Base-by-base conservation (phyloP, 2,888 invertebrate species). In the Acleris emargana region DNA sequence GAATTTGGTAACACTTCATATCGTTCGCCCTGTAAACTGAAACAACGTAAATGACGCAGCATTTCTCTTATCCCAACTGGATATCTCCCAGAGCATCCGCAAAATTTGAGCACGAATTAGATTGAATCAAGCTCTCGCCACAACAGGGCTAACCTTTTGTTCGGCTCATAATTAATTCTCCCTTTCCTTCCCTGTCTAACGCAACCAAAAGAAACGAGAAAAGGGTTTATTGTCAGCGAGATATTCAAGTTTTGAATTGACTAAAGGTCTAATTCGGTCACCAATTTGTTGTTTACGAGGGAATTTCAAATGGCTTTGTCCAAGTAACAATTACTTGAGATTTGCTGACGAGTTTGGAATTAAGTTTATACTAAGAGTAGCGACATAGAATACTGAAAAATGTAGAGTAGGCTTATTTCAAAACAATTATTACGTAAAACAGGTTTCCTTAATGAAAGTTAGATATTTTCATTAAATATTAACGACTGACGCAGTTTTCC, bases 71-170 rank as follows among this genome's bases (percentile, higher is more conserved):
- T 57, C 54, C 49, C 32, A 42, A 9, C 49, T 50, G 54, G 52
- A 63, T 64, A 64, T 54, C 59, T 38, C 43, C 28, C 17, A 20
- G 13, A 54, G 38, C 52, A 47, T 16, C 6, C 57, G 59, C 43
- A 22, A 54, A 59, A 64, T 64, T 60, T 55, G 64, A 64, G 55
- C 49, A 64, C 50, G 64, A 55, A 60, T 43, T 25, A 43, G 64
- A 64, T 64, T 54, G 54, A 64, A 64, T 59, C 64, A 64, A 59
- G 54, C 42, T 11, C 53, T 57, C n/a, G 50, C 57, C 64, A 28
- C 59, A 49, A 51, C 16, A 42, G 62, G 42, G 53, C 51, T 58
- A 63, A 52, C 52, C 61, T 49, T 59, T 64, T 64, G 64, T 59
- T 50, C 42, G 42, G 54, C 54, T 45, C 54, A 18, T 64, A 54